Evolutionary conservation across 2,113 vertebrate genomes (phyloP).

Genomic region (Paedocypris sp.): DNA sequence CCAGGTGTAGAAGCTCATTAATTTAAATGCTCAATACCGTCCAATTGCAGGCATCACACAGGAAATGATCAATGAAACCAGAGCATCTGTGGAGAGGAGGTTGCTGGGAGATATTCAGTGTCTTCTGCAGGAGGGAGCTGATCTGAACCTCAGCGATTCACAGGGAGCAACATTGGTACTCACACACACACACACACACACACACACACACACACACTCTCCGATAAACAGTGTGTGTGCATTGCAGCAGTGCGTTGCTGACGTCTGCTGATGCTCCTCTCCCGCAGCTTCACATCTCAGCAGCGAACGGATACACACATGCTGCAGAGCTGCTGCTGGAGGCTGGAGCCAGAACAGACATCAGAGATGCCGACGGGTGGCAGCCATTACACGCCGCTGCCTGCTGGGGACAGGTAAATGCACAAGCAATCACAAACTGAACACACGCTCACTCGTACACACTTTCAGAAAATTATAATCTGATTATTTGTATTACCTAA

Average conservation of each 20-base stretch:
- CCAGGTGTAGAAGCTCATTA: no score
- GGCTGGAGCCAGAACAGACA: slow-evolving; percentile 76
- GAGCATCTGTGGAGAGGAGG: slow-evolving; percentile 78
- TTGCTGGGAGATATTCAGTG: slow-evolving; percentile 85
- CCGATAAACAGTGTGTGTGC: not conserved
- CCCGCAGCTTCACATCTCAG: slow-evolving; percentile 78
- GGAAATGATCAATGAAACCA: slow-evolving; percentile 91
- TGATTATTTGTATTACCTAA: no score
- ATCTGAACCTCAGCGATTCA: slow-evolving; percentile 79
- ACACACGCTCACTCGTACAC: no score
- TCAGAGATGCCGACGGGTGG: slow-evolving; percentile 87
- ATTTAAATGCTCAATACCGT: no score
- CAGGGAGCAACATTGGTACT: slow-evolving; percentile 86
- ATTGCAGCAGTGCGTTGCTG: no score
- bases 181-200: not conserved
- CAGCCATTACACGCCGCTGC: slow-evolving; percentile 91
- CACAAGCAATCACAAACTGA: no score
- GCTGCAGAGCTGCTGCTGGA: slow-evolving; percentile 87
- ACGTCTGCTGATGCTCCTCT: no score
- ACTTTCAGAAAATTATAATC: no score
- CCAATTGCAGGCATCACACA: slow-evolving; percentile 97
- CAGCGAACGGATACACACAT: slow-evolving; percentile 87
- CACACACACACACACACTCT: not conserved
- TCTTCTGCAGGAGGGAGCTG: slow-evolving; percentile 69
- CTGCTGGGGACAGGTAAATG: slow-evolving; percentile 91